phyloP scores from a whole-genome alignment of 1,140 invertebrate species.

The Steinernema feltiae region DNA sequence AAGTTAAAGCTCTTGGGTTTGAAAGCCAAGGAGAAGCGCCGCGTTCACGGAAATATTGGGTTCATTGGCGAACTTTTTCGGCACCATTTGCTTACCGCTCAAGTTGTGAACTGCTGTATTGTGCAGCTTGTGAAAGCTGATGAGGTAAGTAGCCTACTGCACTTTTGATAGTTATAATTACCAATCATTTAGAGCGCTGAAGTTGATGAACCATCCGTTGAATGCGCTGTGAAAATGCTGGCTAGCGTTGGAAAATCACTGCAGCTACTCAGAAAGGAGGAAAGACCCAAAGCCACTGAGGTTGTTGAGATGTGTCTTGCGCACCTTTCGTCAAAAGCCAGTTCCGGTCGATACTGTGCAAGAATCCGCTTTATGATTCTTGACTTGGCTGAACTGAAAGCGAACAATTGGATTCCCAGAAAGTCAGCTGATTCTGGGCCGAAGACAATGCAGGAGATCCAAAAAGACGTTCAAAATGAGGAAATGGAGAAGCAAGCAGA shows the following conservation, averaged over 20 bases:
- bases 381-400: not conserved
- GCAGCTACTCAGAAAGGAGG: too few species aligned
- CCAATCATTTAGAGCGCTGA: not conserved
- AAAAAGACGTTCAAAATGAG: not conserved
- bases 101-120: not conserved
- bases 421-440: not conserved
- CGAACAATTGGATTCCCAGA: not conserved
- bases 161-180: not conserved
- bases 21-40: not conserved
- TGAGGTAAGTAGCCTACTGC: not conserved
- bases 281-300: not conserved
- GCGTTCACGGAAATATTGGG: slow-evolving; percentile 6
- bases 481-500: not conserved
- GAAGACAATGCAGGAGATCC: slow-evolving; percentile 1
- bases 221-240: slow-evolving; percentile 8
- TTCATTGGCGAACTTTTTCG: slow-evolving; percentile 8
- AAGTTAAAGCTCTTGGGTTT: not conserved
- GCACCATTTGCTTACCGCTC: not conserved
- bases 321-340: not conserved
- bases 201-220: not conserved
- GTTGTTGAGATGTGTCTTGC: not conserved
- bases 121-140: not conserved
- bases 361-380: slow-evolving; percentile 1
- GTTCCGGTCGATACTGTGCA: not conserved
- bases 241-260: not conserved